phyloP scores from a whole-genome alignment of 1,140 invertebrate genomes.

The Sitobion miscanthi region DNA sequence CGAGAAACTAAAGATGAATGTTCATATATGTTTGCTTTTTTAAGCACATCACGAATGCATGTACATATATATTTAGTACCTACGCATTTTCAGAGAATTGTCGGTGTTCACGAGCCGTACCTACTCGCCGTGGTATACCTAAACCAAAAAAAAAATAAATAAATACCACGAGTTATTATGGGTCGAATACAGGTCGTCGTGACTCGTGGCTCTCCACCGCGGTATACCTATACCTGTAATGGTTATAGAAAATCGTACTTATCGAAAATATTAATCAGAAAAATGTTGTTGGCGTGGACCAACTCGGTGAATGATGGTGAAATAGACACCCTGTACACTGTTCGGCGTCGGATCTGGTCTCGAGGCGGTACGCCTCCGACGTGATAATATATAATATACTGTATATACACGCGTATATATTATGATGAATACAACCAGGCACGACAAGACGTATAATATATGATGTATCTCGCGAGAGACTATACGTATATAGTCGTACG shows the following conservation, averaged over 20 bases:
- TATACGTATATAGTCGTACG: background rate
- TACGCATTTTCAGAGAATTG: background rate
- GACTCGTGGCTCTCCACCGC: background rate
- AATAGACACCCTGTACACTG: background rate
- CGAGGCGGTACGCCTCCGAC: background rate
- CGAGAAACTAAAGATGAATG: background rate
- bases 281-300: background rate
- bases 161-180: background rate
- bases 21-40: background rate
- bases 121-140: background rate
- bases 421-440: constrained; percentile 5
- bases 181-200: background rate
- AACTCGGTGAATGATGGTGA: background rate
- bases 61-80: background rate
- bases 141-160: background rate
- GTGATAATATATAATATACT: constrained; percentile 1
- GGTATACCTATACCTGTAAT: background rate
- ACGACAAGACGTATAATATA: constrained; percentile 2
- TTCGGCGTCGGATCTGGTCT: background rate
- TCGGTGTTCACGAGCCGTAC: background rate
- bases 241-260: constrained; percentile 16
- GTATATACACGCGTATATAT: background rate
- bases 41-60: background rate
- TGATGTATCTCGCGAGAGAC: background rate
- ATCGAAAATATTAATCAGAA: constrained; percentile 12